Conservation (phyloP, 2,113 vertebrate species). For the Phylloscopus trochiloides region DNA sequence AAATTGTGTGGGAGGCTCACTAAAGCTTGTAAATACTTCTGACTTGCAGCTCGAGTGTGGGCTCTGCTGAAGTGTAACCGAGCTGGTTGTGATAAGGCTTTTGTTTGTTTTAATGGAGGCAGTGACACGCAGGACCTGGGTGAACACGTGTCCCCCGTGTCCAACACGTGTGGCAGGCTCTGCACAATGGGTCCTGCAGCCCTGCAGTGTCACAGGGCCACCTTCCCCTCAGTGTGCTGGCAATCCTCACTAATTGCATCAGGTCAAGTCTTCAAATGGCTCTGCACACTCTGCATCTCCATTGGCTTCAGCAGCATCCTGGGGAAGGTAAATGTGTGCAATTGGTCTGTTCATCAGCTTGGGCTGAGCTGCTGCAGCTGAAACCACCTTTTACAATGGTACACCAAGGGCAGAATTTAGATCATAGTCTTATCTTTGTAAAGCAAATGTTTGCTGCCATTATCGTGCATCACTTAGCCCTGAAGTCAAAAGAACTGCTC, state of each 20-base stretch:
- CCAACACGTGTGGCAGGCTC: not conserved
- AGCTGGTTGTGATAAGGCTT: conserved; percentile 6
- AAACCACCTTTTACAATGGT: not conserved
- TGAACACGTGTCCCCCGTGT: not conserved
- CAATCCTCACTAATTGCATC: not conserved
- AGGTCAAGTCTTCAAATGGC: not conserved
- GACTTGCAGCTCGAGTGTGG: conserved; percentile 25
- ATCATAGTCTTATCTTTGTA: not conserved
- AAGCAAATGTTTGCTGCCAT: not conserved
- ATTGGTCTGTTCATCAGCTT: not conserved
- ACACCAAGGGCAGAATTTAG: not conserved
- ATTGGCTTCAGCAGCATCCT: not conserved
- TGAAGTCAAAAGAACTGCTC: not conserved
- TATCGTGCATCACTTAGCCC: not conserved
- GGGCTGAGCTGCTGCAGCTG: not conserved
- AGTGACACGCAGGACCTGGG: not conserved
- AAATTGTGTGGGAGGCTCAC: conserved; percentile 55
- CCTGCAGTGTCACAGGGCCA: not conserved
- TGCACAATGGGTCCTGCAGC: not conserved
- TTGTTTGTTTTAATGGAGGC: conserved; percentile 12
- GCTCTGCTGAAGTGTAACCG: conserved; percentile 13
- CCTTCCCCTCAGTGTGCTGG: not conserved
- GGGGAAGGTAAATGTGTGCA: not conserved
- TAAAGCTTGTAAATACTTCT: conserved; percentile 58
- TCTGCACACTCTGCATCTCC: not conserved